A percentile compares a stretch with the other conserved stretches of the same genome.
These are phyloP conservation scores for Noctilio leporinus DNA, from an alignment of 2,113 vertebrate species.

Conservation along the genomic window DNA sequence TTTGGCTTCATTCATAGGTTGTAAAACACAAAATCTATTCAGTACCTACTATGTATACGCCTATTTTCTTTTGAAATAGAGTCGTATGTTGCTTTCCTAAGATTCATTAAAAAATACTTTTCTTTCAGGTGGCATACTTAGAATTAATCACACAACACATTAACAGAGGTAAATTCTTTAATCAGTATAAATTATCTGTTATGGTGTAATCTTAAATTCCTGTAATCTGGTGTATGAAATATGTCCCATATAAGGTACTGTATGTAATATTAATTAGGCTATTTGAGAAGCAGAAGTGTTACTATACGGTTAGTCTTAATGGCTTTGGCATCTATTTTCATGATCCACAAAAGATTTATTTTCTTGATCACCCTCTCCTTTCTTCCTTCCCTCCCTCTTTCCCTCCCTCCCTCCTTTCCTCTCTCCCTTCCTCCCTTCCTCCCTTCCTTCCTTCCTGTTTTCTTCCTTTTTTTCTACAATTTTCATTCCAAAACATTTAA, in stretches of 20 bases:
- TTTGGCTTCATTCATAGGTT: background rate
- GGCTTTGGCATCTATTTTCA: background rate
- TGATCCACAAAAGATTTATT: background rate
- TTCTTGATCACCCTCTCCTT: background rate
- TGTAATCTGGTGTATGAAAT: background rate
- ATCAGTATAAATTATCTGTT: background rate
- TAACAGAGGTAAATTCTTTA: background rate
- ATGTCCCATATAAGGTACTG: background rate
- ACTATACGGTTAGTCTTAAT: background rate
- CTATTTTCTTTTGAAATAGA: background rate
- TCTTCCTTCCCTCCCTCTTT: background rate
- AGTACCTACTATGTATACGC: background rate
- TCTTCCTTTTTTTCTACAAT: background rate
- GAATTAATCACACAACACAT: background rate
- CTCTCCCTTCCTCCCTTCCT: background rate
- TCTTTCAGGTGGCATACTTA: background rate
- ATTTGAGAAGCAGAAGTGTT: background rate
- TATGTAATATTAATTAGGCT: background rate
- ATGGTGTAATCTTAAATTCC: background rate
- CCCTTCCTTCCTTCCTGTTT: background rate
- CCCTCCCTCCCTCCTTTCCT: background rate
- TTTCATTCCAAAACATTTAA: background rate
- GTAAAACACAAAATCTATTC: slow-evolving; percentile 16
- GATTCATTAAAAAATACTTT: background rate
- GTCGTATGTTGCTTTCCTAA: background rate